These are phyloP conservation scores for Drosophila asahinai DNA, from an alignment of 1,140 invertebrate genomes.

Conservation along the genomic window DNA sequence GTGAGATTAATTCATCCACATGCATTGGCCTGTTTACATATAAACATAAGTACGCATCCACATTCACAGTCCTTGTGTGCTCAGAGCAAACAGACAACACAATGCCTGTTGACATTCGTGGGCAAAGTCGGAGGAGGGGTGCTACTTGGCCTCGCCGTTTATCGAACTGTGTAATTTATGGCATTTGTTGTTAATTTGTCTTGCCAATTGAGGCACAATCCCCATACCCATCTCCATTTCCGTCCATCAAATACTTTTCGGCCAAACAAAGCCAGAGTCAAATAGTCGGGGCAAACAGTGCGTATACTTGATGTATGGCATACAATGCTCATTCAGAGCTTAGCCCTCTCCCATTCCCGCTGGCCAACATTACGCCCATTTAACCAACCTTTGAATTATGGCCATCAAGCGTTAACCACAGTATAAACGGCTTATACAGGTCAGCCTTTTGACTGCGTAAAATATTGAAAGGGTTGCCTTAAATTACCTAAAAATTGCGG, in stretches of 20 bases:
- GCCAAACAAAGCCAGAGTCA: slow-evolving; percentile 36
- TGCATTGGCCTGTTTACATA: slow-evolving; percentile 12
- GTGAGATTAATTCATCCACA: slow-evolving; percentile 50
- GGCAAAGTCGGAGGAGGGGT: neutral
- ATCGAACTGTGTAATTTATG: slow-evolving; percentile 74
- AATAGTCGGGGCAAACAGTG: slow-evolving; percentile 61
- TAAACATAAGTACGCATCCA: slow-evolving; percentile 28
- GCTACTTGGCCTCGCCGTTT: slow-evolving; percentile 40
- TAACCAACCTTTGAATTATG: slow-evolving; percentile 68
- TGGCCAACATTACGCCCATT: slow-evolving; percentile 44
- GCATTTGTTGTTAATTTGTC: slow-evolving; percentile 80
- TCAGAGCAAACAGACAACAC: slow-evolving; percentile 58
- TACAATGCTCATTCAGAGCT: slow-evolving; percentile 61
- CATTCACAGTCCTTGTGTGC: slow-evolving; percentile 12
- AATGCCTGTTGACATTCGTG: slow-evolving; percentile 60
- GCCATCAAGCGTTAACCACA: slow-evolving; percentile 63
- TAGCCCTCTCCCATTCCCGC: neutral
- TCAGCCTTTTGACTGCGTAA: slow-evolving; percentile 20
- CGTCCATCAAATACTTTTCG: slow-evolving; percentile 30
- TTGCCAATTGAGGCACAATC: slow-evolving; percentile 50
- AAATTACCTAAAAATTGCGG: slow-evolving; percentile 4
- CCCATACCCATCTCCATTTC: slow-evolving; percentile 6
- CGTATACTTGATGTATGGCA: slow-evolving; percentile 73
- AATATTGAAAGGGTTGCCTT: neutral
- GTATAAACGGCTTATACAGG: slow-evolving; percentile 57